Evolutionary conservation across 1,140 invertebrate species (phyloP), one percentile per base, ranked within the genome.

Genomic region (Drosophila prosaltans): DNA sequence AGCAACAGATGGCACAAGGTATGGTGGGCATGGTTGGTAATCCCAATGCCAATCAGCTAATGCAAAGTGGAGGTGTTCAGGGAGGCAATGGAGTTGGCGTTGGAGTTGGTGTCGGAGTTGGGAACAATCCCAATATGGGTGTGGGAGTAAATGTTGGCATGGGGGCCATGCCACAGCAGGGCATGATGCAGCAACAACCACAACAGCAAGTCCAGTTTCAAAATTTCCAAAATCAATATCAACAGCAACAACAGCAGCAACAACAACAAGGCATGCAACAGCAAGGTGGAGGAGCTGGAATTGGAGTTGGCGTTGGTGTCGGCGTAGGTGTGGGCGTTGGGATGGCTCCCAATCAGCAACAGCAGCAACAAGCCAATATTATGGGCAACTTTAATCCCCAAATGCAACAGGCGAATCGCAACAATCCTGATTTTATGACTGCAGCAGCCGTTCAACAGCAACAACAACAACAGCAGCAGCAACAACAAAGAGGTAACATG

Each of bases 21-120:
- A 94, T 94, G 93, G 93, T 92, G 43, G 92, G 93, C 30, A 93
- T 93, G 71, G 90, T 92, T n/a, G 57, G 57, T 8, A 93, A 93
- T 65, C 93, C 93, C 45, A 94, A 93, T 79, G 73, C 72, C 16
- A 81, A 77, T 74, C 80, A 77, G 32, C 83, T 83, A 70, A 92
- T 92, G 83, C 76, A 82, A 26, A 57, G 64, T 5, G 81, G 65
- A 3, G 81, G 72, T 6, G 72, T 59, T 10, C 82, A 86, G 26
- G 72, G 74, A 30, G 75, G 78, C 65, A 81, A 80, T 59, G 86
- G 77, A 11, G 82, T 85, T 21, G 86, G 88, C 0, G 81, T 79
- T 11, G 73, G 79, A 1, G 84, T 83, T 10, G 81, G 77, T 10
- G 64, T 70, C 39, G 69, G 45, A 7, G 45, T 48, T 30, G 58